Evolutionary conservation across 2,797 vertebrate species (phyloP).

Genomic region (Benthosema pterotum): DNA sequence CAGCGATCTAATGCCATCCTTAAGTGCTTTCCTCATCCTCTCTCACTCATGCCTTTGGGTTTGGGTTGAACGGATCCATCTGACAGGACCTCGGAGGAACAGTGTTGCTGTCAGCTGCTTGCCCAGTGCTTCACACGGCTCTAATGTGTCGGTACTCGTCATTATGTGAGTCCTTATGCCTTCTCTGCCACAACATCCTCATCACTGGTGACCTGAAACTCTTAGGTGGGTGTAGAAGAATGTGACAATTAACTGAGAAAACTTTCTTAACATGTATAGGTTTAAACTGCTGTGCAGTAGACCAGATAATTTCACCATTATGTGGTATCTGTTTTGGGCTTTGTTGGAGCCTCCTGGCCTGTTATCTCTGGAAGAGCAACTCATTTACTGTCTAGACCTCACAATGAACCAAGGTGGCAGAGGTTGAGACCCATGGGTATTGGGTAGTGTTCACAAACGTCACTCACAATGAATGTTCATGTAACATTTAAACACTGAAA

Average conservation of each 20-base stretch:
- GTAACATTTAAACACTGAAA: background rate
- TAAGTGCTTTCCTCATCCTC: constrained; percentile 1
- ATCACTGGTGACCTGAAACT: constrained; percentile 8
- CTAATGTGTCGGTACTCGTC: background rate
- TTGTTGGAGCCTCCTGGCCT: background rate
- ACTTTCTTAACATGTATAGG: background rate
- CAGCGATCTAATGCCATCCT: constrained; percentile 9
- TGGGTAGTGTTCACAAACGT: background rate
- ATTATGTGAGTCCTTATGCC: constrained; percentile 1
- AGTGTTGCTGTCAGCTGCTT: background rate
- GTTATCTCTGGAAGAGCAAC: background rate
- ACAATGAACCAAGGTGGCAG: background rate
- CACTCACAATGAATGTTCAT: background rate
- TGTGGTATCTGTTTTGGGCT: too few relatives aligned
- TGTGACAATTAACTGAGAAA: background rate
- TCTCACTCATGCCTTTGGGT: background rate
- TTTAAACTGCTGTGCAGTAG: background rate
- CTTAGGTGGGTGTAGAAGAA: background rate
- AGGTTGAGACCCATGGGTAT: background rate
- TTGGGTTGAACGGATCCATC: background rate
- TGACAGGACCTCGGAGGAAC: background rate
- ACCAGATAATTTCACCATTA: background rate
- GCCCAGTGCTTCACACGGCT: background rate
- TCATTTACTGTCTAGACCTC: background rate
- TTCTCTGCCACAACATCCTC: background rate